Evolutionary conservation across 2,797 vertebrate genomes (phyloP).

Genomic region (Neosilurus hyrtlii): DNA sequence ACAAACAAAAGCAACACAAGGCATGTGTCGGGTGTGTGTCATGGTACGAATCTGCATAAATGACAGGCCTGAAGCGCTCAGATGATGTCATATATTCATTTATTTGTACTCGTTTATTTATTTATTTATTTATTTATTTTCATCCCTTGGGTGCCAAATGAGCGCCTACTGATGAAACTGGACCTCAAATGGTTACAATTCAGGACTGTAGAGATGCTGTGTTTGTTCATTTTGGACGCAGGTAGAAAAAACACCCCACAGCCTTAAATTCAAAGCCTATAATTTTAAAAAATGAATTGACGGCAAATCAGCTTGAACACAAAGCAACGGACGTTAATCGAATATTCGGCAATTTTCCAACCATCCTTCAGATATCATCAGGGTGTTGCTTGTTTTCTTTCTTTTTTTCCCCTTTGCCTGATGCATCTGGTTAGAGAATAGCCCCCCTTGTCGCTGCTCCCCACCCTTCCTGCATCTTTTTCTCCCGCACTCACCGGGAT

Average conservation of each 20-base stretch:
- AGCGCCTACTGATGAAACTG: not conserved
- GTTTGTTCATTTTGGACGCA: not conserved
- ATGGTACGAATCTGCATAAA: not conserved
- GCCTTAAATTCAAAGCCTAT: too few species aligned
- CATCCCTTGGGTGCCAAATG: too few species aligned
- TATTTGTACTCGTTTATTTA: too few species aligned
- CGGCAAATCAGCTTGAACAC: not conserved
- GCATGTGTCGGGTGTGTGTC: not conserved
- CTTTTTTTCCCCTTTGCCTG: not conserved
- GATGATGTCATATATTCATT: not conserved
- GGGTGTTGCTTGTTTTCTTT: not conserved
- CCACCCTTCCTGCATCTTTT: slow-evolving; percentile 49
- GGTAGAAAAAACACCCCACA: too few species aligned
- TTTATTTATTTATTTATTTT: too few species aligned
- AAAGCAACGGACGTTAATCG: not conserved
- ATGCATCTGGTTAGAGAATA: not conserved
- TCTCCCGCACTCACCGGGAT: slow-evolving; percentile 71
- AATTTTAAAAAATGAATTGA: not conserved
- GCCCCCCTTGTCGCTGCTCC: not conserved
- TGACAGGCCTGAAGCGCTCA: not conserved
- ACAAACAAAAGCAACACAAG: slow-evolving; percentile 1
- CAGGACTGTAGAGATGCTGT: not conserved
- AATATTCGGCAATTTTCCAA: not conserved
- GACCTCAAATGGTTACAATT: not conserved
- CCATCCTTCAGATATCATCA: not conserved